Conservation (phyloP, 2,888 invertebrate genomes). For the Brachyptera putata region DNA sequence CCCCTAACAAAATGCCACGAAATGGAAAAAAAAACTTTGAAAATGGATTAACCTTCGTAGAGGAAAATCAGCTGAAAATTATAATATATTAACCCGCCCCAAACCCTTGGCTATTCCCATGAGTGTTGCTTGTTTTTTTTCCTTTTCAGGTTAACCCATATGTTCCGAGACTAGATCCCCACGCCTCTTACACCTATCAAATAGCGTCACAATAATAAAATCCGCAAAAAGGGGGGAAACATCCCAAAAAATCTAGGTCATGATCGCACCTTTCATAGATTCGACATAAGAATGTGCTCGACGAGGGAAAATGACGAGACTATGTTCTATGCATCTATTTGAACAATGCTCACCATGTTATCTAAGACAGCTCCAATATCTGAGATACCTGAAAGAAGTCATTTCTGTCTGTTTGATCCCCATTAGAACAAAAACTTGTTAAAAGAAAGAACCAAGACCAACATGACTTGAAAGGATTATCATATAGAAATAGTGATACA, state of each 20-base stretch:
- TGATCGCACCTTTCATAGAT: constrained; percentile 1
- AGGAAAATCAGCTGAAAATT: constrained; percentile 29
- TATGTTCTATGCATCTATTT: too few species aligned
- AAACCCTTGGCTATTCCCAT: constrained; percentile 11
- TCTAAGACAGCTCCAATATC: too few species aligned
- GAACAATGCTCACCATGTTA: too few species aligned
- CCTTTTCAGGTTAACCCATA: constrained; percentile 14
- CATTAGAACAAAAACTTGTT: too few species aligned
- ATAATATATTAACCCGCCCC: constrained; percentile 4
- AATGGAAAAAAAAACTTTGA: constrained; percentile 20
- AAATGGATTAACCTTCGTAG: constrained; percentile 12
- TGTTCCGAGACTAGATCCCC: constrained; percentile 1
- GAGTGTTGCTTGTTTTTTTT: constrained; percentile 2
- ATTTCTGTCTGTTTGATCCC: too few species aligned
- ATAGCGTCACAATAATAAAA: neutral
- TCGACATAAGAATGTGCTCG: too few species aligned
- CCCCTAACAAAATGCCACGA: constrained; percentile 2
- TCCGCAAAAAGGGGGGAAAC: neutral
- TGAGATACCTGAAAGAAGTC: too few species aligned
- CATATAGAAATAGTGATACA: too few species aligned
- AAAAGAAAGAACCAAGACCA: too few species aligned
- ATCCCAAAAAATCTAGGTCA: constrained; percentile 18
- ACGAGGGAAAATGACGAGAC: too few species aligned
- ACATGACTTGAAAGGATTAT: too few species aligned
- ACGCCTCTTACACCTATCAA: neutral